Conservation (phyloP, 2,888 invertebrate species). For the Clunio marinus region DNA sequence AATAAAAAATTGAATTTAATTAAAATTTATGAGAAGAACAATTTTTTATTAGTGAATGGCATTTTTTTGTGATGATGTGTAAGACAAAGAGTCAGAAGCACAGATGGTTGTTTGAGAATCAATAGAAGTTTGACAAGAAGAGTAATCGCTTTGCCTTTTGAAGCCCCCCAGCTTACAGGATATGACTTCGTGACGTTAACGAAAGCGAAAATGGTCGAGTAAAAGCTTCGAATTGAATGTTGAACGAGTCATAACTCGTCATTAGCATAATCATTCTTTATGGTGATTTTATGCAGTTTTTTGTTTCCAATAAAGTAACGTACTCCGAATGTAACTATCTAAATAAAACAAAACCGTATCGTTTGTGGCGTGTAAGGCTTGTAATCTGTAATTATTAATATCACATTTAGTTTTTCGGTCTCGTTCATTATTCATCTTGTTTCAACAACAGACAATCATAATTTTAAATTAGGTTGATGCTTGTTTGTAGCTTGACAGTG, state of each 20-base stretch:
- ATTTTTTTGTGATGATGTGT: neutral
- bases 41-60: neutral
- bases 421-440: neutral
- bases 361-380: neutral
- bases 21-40: constrained; percentile 16
- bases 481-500: neutral
- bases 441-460: neutral
- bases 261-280: constrained; percentile 7
- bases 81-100: neutral
- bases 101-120: neutral
- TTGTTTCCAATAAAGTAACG: neutral
- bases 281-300: constrained; percentile 9
- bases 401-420: no score
- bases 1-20: constrained; percentile 19
- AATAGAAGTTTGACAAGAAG: neutral
- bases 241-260: neutral
- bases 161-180: neutral
- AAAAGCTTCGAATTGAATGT: neutral
- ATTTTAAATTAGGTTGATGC: constrained; percentile 2
- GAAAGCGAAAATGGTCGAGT: neutral
- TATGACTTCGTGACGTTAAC: no score
- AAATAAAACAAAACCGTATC: constrained; percentile 1
- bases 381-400: constrained; percentile 13
- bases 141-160: neutral
- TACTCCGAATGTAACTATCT: neutral